These are phyloP conservation scores for Rhogogaster chlorosoma DNA, from an alignment of 2,888 invertebrate species.

Conservation along the genomic window DNA sequence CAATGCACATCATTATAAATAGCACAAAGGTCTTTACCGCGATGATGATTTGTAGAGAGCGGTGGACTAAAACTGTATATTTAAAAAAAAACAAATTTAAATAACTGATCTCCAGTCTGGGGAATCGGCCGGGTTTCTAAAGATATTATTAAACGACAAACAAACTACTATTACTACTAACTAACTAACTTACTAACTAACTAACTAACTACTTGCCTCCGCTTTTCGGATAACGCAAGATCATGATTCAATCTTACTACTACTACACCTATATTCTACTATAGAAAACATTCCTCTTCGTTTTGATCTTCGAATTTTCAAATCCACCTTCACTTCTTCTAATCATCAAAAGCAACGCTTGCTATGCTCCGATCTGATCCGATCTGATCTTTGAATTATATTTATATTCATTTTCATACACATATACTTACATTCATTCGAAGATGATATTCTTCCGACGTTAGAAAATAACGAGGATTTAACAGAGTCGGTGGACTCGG, in stretches of 20 bases:
- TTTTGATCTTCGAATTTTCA: not conserved
- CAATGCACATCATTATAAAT: slow-evolving; percentile 76
- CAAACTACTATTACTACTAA: not conserved
- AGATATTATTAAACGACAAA: slow-evolving; percentile 52
- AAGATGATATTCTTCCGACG: not conserved
- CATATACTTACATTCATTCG: too few relatives aligned
- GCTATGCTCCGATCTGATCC: not conserved
- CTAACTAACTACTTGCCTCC: not conserved
- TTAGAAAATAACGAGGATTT: too few relatives aligned
- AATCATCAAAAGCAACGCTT: not conserved
- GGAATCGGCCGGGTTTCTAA: slow-evolving; percentile 53
- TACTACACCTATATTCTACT: not conserved
- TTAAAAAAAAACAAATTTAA: too few relatives aligned
- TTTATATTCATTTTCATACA: too few relatives aligned
- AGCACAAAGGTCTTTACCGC: slow-evolving; percentile 69
- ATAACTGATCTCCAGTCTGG: slow-evolving; percentile 64
- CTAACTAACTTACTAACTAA: not conserved
- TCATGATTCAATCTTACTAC: not conserved
- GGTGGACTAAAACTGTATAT: slow-evolving; percentile 65
- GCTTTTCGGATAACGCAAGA: not conserved
- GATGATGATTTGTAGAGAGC: not conserved
- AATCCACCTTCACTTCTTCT: not conserved
- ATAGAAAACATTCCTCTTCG: not conserved
- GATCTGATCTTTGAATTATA: not conserved
- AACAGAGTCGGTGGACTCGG: slow-evolving; percentile 55